Conservation (phyloP, 2,888 invertebrate species). For the Cosmopolites sordidus region DNA sequence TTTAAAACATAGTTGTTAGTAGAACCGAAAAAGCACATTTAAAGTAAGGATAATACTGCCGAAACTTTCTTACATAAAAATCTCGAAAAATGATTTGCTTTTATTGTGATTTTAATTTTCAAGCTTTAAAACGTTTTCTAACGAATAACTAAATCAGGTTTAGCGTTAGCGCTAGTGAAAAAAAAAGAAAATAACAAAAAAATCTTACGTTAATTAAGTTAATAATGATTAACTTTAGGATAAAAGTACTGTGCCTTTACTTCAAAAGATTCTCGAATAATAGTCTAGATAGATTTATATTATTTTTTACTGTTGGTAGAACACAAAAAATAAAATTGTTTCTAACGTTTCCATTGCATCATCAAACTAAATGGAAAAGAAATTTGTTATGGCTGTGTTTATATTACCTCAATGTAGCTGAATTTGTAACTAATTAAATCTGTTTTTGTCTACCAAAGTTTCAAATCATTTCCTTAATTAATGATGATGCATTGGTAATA, state of each 20-base stretch:
- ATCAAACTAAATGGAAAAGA: not conserved
- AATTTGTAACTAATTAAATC: not conserved
- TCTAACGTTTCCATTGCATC: slow-evolving; percentile 4
- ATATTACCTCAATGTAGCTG: slow-evolving; percentile 12
- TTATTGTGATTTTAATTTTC: not conserved
- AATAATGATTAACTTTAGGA: slow-evolving; percentile 6
- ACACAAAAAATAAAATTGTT: slow-evolving; percentile 1
- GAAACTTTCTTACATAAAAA: not conserved
- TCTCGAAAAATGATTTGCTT: not conserved
- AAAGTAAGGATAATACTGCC: too few relatives aligned
- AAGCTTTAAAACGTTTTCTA: not conserved
- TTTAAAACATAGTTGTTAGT: too few relatives aligned
- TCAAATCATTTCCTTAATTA: too few relatives aligned
- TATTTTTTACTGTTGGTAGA: not conserved
- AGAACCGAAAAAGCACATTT: too few relatives aligned
- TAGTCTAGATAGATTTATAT: not conserved
- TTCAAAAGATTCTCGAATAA: not conserved
- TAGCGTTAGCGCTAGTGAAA: not conserved
- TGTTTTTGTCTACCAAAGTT: slow-evolving; percentile 9
- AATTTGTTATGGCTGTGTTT: slow-evolving; percentile 13
- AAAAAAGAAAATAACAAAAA: slow-evolving; percentile 4
- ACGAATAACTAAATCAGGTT: slow-evolving; percentile 2
- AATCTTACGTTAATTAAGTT: not conserved
- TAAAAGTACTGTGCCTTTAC: slow-evolving; percentile 7
- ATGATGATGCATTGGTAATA: too few relatives aligned